phyloP scores from a whole-genome alignment of 2,113 vertebrate genomes.

The Myotis yumanensis region DNA sequence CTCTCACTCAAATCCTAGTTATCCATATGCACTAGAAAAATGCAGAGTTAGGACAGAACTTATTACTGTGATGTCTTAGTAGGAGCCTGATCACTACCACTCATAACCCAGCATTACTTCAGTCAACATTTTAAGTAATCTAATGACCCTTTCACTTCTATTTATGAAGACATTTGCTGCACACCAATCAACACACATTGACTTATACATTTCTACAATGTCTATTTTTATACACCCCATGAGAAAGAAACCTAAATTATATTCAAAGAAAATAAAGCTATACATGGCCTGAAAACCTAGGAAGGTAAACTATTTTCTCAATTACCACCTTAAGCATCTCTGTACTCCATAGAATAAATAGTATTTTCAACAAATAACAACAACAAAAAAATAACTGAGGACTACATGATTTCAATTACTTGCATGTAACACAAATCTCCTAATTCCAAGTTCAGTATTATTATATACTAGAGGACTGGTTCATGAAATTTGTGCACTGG shows the following conservation, averaged over 20 bases:
- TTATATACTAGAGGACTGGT: too few relatives aligned
- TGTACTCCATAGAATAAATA: not conserved
- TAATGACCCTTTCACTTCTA: not conserved
- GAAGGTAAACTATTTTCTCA: constrained; percentile 6
- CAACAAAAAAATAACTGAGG: not conserved
- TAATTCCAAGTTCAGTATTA: not conserved
- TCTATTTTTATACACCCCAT: constrained; percentile 1
- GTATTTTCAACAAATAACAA: constrained; percentile 30
- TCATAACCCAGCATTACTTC: constrained; percentile 27
- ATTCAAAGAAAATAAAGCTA: constrained; percentile 1
- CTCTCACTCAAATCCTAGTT: not conserved
- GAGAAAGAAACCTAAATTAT: not conserved
- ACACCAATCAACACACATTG: not conserved
- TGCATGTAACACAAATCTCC: not conserved
- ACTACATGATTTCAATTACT: not conserved
- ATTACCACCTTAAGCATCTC: not conserved
- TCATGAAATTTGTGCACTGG: too few relatives aligned
- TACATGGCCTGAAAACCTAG: not conserved
- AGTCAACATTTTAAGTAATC: not conserved
- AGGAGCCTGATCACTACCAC: not conserved
- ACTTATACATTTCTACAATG: constrained; percentile 9
- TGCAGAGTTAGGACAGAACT: not conserved
- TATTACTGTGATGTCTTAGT: not conserved
- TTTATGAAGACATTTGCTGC: not conserved
- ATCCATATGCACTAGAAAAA: not conserved